Conservation (phyloP, 2,113 vertebrate species). For the Zootoca vivipara region DNA sequence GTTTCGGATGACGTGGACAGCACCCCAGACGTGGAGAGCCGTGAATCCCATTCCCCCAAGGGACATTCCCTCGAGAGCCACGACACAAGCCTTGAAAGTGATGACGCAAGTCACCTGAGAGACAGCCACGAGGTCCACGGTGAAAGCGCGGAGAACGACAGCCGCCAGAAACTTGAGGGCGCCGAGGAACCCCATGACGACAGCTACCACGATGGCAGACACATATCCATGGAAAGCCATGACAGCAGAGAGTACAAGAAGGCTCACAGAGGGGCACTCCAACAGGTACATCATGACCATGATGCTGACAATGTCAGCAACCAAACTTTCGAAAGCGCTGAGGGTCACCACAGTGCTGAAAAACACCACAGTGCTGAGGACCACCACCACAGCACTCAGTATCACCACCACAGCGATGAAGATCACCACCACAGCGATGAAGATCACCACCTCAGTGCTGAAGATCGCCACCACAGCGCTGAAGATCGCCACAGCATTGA, state of each 20-base stretch:
- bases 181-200: neutral
- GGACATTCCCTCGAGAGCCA: conserved; percentile 26
- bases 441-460: conserved; percentile 34
- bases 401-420: neutral
- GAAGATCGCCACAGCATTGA: conserved; percentile 56
- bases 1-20: conserved; percentile 56
- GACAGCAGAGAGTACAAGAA: conserved; percentile 48
- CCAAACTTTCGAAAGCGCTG: conserved; percentile 36
- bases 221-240: conserved; percentile 24
- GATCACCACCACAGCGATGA: conserved; percentile 19
- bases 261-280: neutral
- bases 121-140: conserved; percentile 55
- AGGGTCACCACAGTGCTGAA: conserved; percentile 53
- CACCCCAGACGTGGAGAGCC: conserved; percentile 32
- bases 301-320: conserved; percentile 21
- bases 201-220: conserved; percentile 6
- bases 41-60: neutral
- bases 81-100: neutral
- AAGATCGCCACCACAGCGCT: neutral
- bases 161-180: conserved; percentile 34
- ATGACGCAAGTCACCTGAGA: neutral
- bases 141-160: conserved; percentile 53
- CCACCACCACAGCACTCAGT: conserved; percentile 46
- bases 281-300: neutral
- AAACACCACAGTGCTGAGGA: conserved; percentile 48